Evolutionary conservation across 2,888 invertebrate species (phyloP).

Genomic region (Andricus quercusramuli): DNA sequence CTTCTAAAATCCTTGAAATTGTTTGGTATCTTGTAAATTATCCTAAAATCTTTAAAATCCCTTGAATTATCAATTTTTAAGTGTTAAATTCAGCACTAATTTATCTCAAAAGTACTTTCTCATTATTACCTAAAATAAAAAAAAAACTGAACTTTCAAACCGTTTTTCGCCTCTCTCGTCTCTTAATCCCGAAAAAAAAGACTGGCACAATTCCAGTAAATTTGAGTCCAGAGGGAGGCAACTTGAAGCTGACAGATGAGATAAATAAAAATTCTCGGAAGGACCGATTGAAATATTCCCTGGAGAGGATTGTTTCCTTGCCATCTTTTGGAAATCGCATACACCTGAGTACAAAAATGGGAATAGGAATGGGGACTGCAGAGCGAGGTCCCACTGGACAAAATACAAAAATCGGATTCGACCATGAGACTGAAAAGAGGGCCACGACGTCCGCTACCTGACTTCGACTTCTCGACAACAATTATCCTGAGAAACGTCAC

Average conservation of each 20-base stretch:
- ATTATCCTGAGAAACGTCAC: slow-evolving; percentile 39
- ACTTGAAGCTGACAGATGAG: not conserved
- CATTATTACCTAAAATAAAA: too few species aligned
- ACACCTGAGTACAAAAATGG: slow-evolving; percentile 30
- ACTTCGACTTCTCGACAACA: slow-evolving; percentile 37
- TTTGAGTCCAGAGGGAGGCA: not conserved
- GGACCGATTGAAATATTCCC: slow-evolving; percentile 33
- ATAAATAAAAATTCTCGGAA: slow-evolving; percentile 37
- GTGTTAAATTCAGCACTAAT: too few species aligned
- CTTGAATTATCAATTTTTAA: too few species aligned
- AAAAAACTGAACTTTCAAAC: too few species aligned
- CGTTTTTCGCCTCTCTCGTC: not conserved
- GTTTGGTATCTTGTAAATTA: too few species aligned
- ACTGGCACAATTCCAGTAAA: slow-evolving; percentile 23
- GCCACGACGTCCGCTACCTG: slow-evolving; percentile 30
- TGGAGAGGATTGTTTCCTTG: slow-evolving; percentile 25
- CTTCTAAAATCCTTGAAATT: too few species aligned
- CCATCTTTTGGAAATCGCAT: slow-evolving; percentile 6
- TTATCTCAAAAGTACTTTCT: too few species aligned
- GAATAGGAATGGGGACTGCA: not conserved
- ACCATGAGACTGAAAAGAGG: slow-evolving; percentile 28
- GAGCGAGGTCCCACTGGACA: slow-evolving; percentile 4
- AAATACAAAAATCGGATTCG: slow-evolving; percentile 24
- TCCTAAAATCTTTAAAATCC: too few species aligned
- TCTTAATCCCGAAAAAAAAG: not conserved